A percentile compares a stretch with the other conserved stretches of the same genome.
These are phyloP conservation scores for Rhabditophanes sp. DNA, from an alignment of 2,888 invertebrate species.

Conservation along the genomic window DNA sequence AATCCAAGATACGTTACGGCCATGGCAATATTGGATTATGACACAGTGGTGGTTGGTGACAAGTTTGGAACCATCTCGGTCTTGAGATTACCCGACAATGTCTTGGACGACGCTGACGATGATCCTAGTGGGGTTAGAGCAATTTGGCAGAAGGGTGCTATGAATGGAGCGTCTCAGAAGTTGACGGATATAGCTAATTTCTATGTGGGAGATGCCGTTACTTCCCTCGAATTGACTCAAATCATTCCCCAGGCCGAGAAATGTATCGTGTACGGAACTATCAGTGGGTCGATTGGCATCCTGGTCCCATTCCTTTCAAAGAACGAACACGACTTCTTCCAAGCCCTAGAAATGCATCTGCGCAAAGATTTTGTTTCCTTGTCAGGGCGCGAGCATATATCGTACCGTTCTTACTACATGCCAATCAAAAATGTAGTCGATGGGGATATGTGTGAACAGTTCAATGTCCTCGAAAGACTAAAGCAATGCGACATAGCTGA, in stretches of 20 bases:
- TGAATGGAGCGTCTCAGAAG: constrained; percentile 94
- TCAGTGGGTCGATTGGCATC: constrained; percentile 79
- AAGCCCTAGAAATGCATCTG: constrained; percentile 99
- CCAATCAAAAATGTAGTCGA: constrained; percentile 95
- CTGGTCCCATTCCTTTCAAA: constrained; percentile 81
- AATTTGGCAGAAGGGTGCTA: constrained; percentile 69
- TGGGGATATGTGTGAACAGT: constrained; percentile 96
- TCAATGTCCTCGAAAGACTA: constrained; percentile 74
- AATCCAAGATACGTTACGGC: constrained; percentile 89
- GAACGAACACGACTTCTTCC: constrained; percentile 93
- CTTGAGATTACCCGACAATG: constrained; percentile 69
- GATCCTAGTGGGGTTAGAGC: constrained; percentile 97
- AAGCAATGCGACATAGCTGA: constrained; percentile 88
- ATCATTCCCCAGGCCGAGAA: constrained; percentile 93
- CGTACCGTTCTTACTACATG: constrained; percentile 88
- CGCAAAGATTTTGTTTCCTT: constrained; percentile 84
- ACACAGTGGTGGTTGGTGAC: constrained; percentile 84
- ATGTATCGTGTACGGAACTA: constrained; percentile 80
- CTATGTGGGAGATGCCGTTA: constrained; percentile 85
- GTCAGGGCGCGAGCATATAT: constrained; percentile 89
- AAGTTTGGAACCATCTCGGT: constrained; percentile 92
- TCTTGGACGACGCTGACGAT: constrained; percentile 93
- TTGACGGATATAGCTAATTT: constrained; percentile 72
- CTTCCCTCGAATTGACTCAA: constrained; percentile 75
- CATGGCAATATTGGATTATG: constrained; percentile 78